Evolutionary conservation across 1,140 invertebrate genomes (phyloP).

Genomic region (Zophobas morio): DNA sequence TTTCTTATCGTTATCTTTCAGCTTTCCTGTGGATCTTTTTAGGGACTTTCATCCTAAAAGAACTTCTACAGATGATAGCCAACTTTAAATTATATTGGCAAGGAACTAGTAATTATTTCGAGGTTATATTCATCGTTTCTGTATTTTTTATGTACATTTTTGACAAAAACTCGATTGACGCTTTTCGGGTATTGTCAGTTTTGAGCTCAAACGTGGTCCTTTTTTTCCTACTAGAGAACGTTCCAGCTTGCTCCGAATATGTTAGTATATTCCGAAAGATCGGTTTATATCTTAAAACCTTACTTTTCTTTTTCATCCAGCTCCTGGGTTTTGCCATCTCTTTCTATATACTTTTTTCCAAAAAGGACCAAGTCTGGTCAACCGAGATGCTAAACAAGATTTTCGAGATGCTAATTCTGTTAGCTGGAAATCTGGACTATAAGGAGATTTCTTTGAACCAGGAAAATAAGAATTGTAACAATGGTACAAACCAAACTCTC

Average conservation of each 20-base stretch:
- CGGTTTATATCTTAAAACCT: constrained; percentile 55
- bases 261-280: constrained; percentile 56
- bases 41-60: constrained; percentile 43
- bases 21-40: constrained; percentile 30
- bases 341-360: constrained; percentile 56
- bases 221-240: constrained; percentile 52
- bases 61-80: constrained; percentile 48
- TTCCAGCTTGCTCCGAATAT: constrained; percentile 55
- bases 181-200: constrained; percentile 46
- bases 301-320: constrained; percentile 57
- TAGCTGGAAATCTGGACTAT: constrained; percentile 53
- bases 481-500: constrained; percentile 26
- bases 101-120: constrained; percentile 51
- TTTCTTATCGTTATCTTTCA: constrained; percentile 4
- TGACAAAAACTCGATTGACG: constrained; percentile 23
- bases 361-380: not conserved
- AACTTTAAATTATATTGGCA: constrained; percentile 44
- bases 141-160: constrained; percentile 34
- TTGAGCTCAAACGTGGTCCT: constrained; percentile 49
- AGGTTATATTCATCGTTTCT: constrained; percentile 45
- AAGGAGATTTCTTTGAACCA: not conserved
- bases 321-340: constrained; percentile 55
- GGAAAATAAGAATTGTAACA: constrained; percentile 9
- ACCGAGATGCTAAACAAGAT: constrained; percentile 46
- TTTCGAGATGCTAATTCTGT: constrained; percentile 54